Percentiles rank a stretch among this genome's conserved stretches.
Conservation (phyloP, 2,113 vertebrate genomes). For the Nothobranchius furzeri region DNA sequence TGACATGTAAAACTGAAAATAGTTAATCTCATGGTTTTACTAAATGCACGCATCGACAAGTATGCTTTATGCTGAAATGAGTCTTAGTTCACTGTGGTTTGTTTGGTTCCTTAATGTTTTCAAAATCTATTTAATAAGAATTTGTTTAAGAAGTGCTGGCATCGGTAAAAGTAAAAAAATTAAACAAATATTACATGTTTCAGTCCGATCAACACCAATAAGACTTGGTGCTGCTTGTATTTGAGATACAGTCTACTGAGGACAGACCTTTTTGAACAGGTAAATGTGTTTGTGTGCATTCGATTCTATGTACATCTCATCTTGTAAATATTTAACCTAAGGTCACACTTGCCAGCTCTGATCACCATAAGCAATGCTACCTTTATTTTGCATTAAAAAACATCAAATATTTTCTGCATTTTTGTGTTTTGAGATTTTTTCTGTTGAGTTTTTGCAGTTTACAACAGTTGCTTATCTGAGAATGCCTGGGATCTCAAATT, state of each 20-base stretch:
- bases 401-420: too few species aligned
- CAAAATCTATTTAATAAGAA: not conserved
- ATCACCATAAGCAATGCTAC: not conserved
- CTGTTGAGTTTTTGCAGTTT: too few species aligned
- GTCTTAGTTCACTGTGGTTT: not conserved
- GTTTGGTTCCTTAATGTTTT: not conserved
- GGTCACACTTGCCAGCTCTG: not conserved
- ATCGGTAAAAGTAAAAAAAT: too few species aligned
- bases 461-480: too few species aligned
- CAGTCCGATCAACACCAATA: not conserved
- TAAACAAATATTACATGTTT: too few species aligned
- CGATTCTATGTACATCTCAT: not conserved
- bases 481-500: too few species aligned
- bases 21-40: not conserved
- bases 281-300: not conserved
- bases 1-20: not conserved
- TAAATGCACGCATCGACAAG: not conserved
- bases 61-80: not conserved
- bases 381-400: too few species aligned
- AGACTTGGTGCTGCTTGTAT: not conserved
- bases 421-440: too few species aligned
- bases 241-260: not conserved
- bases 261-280: not conserved
- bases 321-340: conserved; percentile 1
- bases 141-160: not conserved